Evolutionary conservation across 53 echinoderm and acorn worm genomes (phyloP), one percentile per base, ranked within the genome.

Genomic region (Hippasteria phrygiana): DNA sequence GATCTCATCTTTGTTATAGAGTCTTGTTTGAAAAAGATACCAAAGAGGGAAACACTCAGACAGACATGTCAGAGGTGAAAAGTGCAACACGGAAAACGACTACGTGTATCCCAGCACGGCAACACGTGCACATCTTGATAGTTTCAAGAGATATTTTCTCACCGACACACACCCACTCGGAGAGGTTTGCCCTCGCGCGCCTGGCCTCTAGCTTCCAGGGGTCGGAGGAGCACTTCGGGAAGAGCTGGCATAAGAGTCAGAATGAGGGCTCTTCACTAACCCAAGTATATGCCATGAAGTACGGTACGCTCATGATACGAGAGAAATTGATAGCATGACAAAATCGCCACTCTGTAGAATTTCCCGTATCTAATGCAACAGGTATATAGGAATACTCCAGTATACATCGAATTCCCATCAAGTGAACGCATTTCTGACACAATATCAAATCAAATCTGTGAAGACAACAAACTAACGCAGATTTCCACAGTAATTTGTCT

Each of bases 131-230:
- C 67, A 67, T 37, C 67, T 67, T 67, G 34, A 67, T 35, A 59
- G 8, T 24, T 43, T 43, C 43, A 43, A 42, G 71, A 71, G 20
- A 43, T 72, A 26, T 72, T 24, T 72, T 41, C 41, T 10, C 35
- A 31, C 24, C 73, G 33, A 34, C 43, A 72, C 67, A 66, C 67
- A 35, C 67, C 67, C 67, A 66, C 36, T 33, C 36, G 34, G 67
- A 66, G 67, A 72, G 73, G 43, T 43, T 42, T 66, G 67, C 24
- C 43, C 43, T 40, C n/a, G 22, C 2, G n/a, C 73, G 42, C 73
- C 73, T 42, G 73, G 26, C 73, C 43, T 42, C 2, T 43, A 22
- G 42, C 41, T 72, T 26, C 37, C 34, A 64, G 10, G 22, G 18
- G 67, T 67, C 67, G 34, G 32, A 67, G 37, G 34, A 36, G 67